Evolutionary conservation across 2,888 invertebrate species (phyloP), one percentile per base, ranked within the genome.

Genomic region (Noctua comes): DNA sequence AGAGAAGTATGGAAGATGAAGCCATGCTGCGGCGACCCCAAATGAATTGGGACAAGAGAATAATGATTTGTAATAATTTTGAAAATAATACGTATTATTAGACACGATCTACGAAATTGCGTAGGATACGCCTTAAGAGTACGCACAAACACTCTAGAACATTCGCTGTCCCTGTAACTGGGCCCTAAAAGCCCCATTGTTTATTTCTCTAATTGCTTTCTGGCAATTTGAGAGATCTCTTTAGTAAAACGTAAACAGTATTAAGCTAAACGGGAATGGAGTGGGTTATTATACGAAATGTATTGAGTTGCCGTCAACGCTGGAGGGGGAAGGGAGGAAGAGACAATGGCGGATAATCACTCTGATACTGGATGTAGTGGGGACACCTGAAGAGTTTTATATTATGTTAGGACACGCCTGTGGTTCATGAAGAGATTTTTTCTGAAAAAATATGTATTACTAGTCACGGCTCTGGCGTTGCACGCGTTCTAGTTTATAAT

Each of bases 131-230:
- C 21, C n/a, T 36, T 18, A n/a, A 68, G 2, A 24, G 24, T n/a
- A 69, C 24, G 16, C 8, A 16, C 74, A 74, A 36, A 48, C 43
- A 70, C 8, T 5, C 51, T 13, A 36, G 10, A 78, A 64, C 0
- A 43, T 31, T 71, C 46, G 16, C 6, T 18, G 18, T 46, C 43
- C 5, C 40, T 74, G 36, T 59, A 65, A 4, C 48, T 68, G 62
- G 40, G 40, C 68, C 54, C 54, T 31, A 46, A 57, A 36, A 69
- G 40, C 48, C 40, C 2, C 27, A 73, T 86, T 86, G 84, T 85
- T 80, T 80, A 86, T 80, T 75, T 70, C 31, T 71, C 69, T 85
- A 86, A 85, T 83, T 84, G 77, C 85, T 84, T 84, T 77, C 65
- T 66, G 70, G 73, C 69, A 83, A 77, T 76, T 85, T 75, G 66